Percentiles rank a stretch among this genome's conserved stretches.
Conservation (phyloP, 2,113 vertebrate genomes). For the Microtus pennsylvanicus region DNA sequence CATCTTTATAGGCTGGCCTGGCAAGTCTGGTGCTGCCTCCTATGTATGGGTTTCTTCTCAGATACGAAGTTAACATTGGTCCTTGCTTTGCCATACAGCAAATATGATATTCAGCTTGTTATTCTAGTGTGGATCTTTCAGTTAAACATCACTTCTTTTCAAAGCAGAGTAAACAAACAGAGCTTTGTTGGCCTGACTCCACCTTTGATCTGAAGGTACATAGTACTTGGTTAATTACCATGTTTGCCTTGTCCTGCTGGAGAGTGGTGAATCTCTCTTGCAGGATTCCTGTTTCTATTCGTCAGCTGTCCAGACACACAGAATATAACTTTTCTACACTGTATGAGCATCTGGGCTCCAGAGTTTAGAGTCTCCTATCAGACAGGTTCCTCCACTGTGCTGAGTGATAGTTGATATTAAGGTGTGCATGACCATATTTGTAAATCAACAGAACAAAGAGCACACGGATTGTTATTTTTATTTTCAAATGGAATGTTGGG, state of each 20-base stretch:
- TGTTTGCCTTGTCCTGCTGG: conserved; percentile 62
- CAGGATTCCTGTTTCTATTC: conserved; percentile 63
- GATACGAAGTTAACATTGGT: conserved; percentile 49
- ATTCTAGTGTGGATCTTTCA: conserved; percentile 60
- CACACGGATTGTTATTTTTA: conserved; percentile 26
- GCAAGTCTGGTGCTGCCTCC: background rate
- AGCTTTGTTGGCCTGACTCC: conserved; percentile 63
- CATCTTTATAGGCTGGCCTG: background rate
- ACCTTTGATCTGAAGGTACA: conserved; percentile 75
- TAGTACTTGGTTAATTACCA: conserved; percentile 60
- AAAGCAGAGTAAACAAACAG: conserved; percentile 61
- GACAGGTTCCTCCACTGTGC: background rate
- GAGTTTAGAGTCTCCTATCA: conserved; percentile 35
- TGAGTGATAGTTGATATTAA: background rate
- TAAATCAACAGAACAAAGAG: conserved; percentile 30
- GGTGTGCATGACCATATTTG: background rate
- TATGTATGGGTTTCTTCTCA: conserved; percentile 49
- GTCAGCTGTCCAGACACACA: conserved; percentile 21
- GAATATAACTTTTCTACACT: conserved; percentile 46
- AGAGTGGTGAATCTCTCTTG: conserved; percentile 11
- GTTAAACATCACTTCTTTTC: conserved; percentile 66
- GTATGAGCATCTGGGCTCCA: conserved; percentile 34
- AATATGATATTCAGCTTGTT: conserved; percentile 44
- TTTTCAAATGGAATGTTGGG: conserved; percentile 46
- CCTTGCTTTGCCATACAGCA: conserved; percentile 49